Conservation (phyloP, 1,140 invertebrate species). For the Drosophila mojavensis region DNA sequence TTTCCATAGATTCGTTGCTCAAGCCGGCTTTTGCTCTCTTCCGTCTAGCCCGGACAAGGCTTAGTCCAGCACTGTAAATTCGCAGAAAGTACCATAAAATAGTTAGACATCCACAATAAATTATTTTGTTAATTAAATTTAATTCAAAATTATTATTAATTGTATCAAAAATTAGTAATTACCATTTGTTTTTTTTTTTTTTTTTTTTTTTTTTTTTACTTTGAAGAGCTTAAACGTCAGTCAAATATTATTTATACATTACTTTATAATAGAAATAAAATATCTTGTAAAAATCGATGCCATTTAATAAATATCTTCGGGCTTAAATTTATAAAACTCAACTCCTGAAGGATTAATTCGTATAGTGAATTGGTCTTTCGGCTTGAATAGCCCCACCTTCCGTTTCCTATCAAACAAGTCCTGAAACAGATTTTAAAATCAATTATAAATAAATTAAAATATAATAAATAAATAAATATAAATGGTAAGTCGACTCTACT, state of each 20-base stretch:
- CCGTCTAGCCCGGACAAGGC: too few species aligned
- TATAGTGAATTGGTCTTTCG: conserved; percentile 41
- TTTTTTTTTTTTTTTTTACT: too few species aligned
- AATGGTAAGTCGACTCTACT: not conserved
- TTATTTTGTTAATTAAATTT: not conserved
- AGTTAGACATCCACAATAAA: not conserved
- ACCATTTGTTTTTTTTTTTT: too few species aligned
- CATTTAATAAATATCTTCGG: conserved; percentile 24
- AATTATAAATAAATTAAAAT: too few species aligned
- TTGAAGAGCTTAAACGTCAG: too few species aligned
- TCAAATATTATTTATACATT: too few species aligned
- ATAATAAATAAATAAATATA: too few species aligned
- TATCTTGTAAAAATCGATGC: not conserved
- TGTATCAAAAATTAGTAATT: too few species aligned
- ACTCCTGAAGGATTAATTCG: conserved; percentile 57
- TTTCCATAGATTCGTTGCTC: not conserved
- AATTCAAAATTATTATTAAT: not conserved
- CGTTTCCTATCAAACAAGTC: conserved; percentile 47
- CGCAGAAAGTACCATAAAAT: not conserved
- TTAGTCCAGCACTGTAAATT: not conserved
- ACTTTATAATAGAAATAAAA: not conserved
- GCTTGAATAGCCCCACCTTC: conserved; percentile 47
- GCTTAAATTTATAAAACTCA: conserved; percentile 54
- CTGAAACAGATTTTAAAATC: conserved; percentile 21
- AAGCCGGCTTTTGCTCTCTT: not conserved